Conservation (phyloP, 1,140 invertebrate genomes). For the Tachypleus tridentatus region DNA sequence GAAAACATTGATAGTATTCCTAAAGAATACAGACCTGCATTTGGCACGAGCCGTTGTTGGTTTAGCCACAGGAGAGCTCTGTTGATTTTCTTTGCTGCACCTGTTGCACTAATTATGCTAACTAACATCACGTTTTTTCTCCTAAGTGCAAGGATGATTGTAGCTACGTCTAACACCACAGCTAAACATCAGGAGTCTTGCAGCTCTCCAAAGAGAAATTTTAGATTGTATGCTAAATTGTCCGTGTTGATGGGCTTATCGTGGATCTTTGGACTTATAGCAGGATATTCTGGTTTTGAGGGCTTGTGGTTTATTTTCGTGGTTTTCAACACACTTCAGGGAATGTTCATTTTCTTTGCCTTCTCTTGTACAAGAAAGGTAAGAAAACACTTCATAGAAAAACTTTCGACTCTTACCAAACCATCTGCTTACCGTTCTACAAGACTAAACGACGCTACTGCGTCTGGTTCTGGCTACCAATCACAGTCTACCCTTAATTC, state of each 20-base stretch:
- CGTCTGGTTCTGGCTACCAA: no score
- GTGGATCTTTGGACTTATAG: conserved; percentile 42
- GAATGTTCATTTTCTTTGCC: conserved; percentile 45
- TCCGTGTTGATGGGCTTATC: conserved; percentile 36
- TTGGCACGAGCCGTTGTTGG: conserved; percentile 41
- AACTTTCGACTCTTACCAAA: neutral
- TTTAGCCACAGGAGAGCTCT: conserved; percentile 40
- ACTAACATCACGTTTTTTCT: conserved; percentile 42
- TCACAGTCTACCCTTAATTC: no score
- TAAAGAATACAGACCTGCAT: conserved; percentile 33
- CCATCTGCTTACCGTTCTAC: neutral
- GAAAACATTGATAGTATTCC: conserved; percentile 35
- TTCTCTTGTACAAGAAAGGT: conserved; percentile 36
- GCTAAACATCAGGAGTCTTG: conserved; percentile 16
- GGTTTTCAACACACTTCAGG: conserved; percentile 43
- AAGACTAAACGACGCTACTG: neutral
- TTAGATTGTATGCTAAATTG: conserved; percentile 46
- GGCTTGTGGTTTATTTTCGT: conserved; percentile 42
- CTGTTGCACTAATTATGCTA: conserved; percentile 37
- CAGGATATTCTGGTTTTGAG: conserved; percentile 20
- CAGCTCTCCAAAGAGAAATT: conserved; percentile 30
- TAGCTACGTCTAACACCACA: conserved; percentile 31
- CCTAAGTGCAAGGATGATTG: conserved; percentile 38
- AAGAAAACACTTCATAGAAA: conserved; percentile 3
- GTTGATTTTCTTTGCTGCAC: conserved; percentile 42